A percentile compares a stretch with the other conserved stretches of the same genome.
Evolutionary conservation across 2,113 vertebrate genomes (phyloP).

Genomic region (Verasper variegatus): DNA sequence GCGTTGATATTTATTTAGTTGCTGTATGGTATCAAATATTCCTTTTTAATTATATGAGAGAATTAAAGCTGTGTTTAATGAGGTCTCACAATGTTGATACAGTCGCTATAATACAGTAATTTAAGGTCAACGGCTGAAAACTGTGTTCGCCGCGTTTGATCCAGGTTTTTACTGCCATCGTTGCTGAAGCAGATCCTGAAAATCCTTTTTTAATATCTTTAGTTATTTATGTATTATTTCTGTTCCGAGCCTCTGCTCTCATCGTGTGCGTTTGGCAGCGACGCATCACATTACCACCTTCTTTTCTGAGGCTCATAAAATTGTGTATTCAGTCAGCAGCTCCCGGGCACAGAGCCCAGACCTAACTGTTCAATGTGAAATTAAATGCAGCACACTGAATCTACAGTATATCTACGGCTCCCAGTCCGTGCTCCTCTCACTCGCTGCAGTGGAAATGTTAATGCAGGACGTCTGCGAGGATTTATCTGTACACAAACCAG

Average conservation of each 20-base stretch:
- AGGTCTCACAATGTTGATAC: background rate
- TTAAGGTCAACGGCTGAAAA: slow-evolving; percentile 4
- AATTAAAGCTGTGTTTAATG: no score
- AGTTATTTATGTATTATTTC: slow-evolving; percentile 23
- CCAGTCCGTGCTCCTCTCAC: slow-evolving; percentile 26
- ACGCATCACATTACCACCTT: slow-evolving; percentile 46
- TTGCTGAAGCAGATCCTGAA: slow-evolving; percentile 1
- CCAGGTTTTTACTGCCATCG: background rate
- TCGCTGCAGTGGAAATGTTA: slow-evolving; percentile 53
- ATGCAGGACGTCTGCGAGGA: slow-evolving; percentile 39
- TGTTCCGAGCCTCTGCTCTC: slow-evolving; percentile 23
- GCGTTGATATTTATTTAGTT: background rate
- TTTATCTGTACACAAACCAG: slow-evolving; percentile 28
- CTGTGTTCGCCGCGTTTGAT: slow-evolving; percentile 5
- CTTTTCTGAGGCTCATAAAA: slow-evolving; percentile 49
- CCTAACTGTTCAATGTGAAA: slow-evolving; percentile 46
- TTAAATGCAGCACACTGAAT: slow-evolving; percentile 38
- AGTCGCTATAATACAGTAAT: background rate
- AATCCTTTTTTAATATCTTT: background rate
- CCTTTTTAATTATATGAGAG: no score
- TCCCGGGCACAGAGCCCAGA: slow-evolving; percentile 63
- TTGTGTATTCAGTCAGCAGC: slow-evolving; percentile 52
- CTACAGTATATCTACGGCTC: slow-evolving; percentile 41
- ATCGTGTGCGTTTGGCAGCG: slow-evolving; percentile 47
- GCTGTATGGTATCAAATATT: background rate